Evolutionary conservation across 2,888 invertebrate species (phyloP).

Genomic region (Teleogryllus oceanicus): DNA sequence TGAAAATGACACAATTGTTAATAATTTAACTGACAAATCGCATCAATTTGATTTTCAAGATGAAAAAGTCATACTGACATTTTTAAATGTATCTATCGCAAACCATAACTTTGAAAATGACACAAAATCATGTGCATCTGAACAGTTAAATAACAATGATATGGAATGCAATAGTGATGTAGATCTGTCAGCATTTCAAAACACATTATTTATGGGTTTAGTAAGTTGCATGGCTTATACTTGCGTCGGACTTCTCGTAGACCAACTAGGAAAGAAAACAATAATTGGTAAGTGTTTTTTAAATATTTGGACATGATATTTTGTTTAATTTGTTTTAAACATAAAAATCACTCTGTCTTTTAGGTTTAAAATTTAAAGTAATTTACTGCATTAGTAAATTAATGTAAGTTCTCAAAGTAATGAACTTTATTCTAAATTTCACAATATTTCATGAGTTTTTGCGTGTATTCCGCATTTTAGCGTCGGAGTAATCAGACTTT

Average conservation of each 20-base stretch:
- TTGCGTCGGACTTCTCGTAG: background rate
- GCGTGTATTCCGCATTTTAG: no score
- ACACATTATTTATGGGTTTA: background rate
- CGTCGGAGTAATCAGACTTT: no score
- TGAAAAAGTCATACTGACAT: background rate
- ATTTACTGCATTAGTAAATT: no score
- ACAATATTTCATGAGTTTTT: no score
- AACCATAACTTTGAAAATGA: background rate
- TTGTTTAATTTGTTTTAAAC: no score
- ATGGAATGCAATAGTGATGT: background rate
- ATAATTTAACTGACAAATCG: background rate
- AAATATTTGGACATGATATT: no score
- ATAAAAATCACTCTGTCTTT: no score
- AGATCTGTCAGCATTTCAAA: background rate
- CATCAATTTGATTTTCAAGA: background rate
- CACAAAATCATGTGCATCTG: background rate
- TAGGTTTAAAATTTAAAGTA: no score
- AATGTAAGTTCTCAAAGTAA: no score
- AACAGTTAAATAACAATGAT: background rate
- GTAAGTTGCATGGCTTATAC: background rate
- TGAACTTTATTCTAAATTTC: no score
- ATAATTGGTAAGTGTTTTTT: conserved; percentile 20
- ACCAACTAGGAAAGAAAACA: background rate
- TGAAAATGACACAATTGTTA: background rate
- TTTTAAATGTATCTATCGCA: background rate